Evolutionary conservation across 2,113 vertebrate species (phyloP).

Genomic region (Equus przewalskii): DNA sequence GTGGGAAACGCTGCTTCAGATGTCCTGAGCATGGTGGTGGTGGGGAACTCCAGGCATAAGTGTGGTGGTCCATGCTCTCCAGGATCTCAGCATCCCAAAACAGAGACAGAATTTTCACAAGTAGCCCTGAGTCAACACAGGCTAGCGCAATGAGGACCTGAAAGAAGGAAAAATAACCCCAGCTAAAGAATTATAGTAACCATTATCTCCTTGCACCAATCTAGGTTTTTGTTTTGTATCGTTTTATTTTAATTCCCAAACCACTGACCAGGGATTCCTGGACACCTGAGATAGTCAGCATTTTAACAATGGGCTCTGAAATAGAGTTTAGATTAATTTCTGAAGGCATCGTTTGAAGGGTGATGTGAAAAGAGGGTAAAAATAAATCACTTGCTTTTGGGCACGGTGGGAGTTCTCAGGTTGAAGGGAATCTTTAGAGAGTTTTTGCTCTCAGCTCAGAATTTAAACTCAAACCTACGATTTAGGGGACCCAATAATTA

Average conservation of each 20-base stretch:
- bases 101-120: not conserved
- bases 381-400: not conserved
- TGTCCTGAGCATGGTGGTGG: fast-evolving
- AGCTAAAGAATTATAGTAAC: not conserved
- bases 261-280: not conserved
- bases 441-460: not conserved
- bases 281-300: not conserved
- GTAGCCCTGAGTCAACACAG: not conserved
- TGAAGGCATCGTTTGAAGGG: not conserved
- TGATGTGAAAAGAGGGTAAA: not conserved
- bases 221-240: not conserved
- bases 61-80: fast-evolving
- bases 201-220: not conserved
- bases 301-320: not conserved
- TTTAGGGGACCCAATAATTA: not conserved
- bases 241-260: constrained; percentile 14
- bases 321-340: not conserved
- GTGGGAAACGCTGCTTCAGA: too few relatives aligned
- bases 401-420: too few relatives aligned
- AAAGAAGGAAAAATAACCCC: not conserved
- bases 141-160: too few relatives aligned
- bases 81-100: not conserved
- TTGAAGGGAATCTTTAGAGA: not conserved
- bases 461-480: not conserved
- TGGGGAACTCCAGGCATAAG: fast-evolving